Conservation (phyloP, 2,113 vertebrate genomes). For the Phylloscopus trochiloides region DNA sequence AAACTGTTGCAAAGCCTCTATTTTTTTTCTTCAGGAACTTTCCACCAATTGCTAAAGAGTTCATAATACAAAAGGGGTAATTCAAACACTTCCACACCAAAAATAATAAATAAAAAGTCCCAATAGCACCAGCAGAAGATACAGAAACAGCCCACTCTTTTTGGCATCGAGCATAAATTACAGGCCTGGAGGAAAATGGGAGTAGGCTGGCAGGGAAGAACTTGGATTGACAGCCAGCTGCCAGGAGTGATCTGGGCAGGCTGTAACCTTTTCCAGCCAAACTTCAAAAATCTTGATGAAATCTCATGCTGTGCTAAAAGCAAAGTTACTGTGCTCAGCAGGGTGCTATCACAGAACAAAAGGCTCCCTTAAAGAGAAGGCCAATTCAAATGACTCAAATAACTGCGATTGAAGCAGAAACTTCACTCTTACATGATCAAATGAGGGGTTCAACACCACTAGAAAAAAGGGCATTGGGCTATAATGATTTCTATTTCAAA, state of each 20-base stretch:
- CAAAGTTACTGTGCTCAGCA: background rate
- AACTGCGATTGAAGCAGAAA: background rate
- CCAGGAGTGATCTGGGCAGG: background rate
- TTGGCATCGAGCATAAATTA: background rate
- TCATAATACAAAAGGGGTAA: background rate
- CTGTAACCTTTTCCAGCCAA: background rate
- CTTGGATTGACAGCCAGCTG: background rate
- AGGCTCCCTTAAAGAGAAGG: background rate
- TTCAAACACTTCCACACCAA: background rate
- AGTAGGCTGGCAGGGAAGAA: background rate
- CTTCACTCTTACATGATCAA: conserved; percentile 8
- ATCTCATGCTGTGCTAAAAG: conserved; percentile 38
- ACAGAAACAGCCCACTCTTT: background rate
- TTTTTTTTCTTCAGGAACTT: background rate
- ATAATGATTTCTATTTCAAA: background rate
- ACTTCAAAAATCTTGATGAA: background rate
- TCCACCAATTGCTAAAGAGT: background rate
- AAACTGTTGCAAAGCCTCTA: background rate
- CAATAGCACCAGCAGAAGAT: background rate
- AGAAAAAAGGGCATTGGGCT: background rate
- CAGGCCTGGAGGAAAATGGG: background rate
- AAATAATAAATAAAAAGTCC: background rate
- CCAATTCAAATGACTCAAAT: background rate
- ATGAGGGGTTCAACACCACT: conserved; percentile 6
- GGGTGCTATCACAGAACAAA: conserved; percentile 27